Evolutionary conservation across 2,113 vertebrate genomes (phyloP), one percentile per base, ranked within the genome.

Genomic region (Herpetotheres cachinnans): DNA sequence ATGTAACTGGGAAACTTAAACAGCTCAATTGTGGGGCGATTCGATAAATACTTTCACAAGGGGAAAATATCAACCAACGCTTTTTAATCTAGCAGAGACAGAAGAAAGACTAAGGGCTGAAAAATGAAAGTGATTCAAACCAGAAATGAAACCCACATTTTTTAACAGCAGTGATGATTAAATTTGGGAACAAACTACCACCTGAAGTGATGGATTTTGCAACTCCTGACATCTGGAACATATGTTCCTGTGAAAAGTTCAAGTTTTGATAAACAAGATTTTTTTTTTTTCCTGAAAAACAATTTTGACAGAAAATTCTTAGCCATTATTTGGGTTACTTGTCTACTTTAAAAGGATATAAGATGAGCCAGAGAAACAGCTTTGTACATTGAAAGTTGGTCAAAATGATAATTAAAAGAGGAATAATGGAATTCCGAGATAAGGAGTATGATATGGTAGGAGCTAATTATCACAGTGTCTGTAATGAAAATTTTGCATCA

Each of bases 121-220:
- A 97, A 97, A 96, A 97, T 97, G 92, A 79, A 96, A 96, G 95
- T 70, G 93, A 97, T 97, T 96, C 93, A 93, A 96, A 96, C 82
- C 93, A 95, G 95, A 91, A 97, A 96, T 96, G 96, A 97, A 97
- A 96, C 95, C 54, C 90, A 94, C 95, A 95, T 96, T 96, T 97
- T 97, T 96, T 96, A 96, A 96, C 84, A 62, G 90, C 79, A 86
- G 74, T 88, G 96, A 95, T 96, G 96, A 96, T 97, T 97, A 97
- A 96, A 97, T 95, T 96, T 94, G 90, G 92, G 96, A 95, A 94
- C 96, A 96, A 97, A 96, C 95, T 93, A 96, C 90, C 90, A 95
- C 93, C 93, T 95, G 87, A 90, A 96, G 96, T 96, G 95, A 97
- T 97, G 96, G 96, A 97, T 96, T 96, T 94, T 91, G 93, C 85